These are phyloP conservation scores for Diuraphis noxia DNA, from an alignment of 1,140 invertebrate species.

Conservation along the genomic window DNA sequence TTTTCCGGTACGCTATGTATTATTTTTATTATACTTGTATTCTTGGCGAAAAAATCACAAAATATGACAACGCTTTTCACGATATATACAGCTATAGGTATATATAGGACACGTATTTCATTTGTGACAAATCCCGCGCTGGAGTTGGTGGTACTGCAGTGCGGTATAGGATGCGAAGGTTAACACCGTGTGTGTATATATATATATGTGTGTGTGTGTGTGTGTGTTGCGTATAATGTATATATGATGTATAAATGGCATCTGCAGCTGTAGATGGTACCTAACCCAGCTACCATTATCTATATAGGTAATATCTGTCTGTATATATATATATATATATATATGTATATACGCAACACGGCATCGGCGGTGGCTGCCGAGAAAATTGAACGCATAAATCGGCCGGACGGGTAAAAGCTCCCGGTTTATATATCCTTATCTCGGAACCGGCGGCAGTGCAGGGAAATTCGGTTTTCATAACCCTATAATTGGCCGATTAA, in stretches of 20 bases:
- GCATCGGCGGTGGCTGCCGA: not conserved
- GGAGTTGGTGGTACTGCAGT: not conserved
- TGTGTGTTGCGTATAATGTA: not conserved
- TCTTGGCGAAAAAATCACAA: not conserved
- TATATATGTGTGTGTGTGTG: not conserved
- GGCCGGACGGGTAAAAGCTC: conserved; percentile 3
- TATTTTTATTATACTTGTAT: too few relatives aligned
- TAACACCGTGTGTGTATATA: not conserved
- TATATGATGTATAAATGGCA: conserved; percentile 3
- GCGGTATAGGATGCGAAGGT: not conserved
- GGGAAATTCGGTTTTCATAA: conserved; percentile 36
- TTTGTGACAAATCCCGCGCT: not conserved
- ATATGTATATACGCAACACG: not conserved
- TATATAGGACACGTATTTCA: not conserved
- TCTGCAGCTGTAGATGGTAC: not conserved
- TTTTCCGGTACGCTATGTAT: not conserved
- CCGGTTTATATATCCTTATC: conserved; percentile 29
- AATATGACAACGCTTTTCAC: not conserved
- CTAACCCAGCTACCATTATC: conserved; percentile 3
- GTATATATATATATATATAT: not conserved
- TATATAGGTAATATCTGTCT: not conserved
- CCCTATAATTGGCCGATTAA: conserved; percentile 40
- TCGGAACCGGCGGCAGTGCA: not conserved
- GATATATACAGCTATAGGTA: not conserved
- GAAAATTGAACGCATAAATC: conserved; percentile 46